phyloP scores from a whole-genome alignment of 1,140 invertebrate species.

The Galleria mellonella region DNA sequence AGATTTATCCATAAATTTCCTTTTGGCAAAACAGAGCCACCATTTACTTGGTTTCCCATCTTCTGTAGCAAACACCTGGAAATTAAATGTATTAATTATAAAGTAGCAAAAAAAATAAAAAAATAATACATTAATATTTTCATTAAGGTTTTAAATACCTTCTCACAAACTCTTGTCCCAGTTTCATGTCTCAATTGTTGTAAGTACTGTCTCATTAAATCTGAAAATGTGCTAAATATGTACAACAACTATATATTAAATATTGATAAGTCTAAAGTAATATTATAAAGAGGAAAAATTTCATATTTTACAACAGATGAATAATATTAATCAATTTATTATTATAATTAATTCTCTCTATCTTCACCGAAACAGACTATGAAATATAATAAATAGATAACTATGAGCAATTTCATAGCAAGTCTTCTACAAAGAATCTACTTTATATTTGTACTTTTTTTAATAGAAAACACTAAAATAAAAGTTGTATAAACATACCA shows the following conservation, averaged over 20 bases:
- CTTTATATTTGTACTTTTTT: no score
- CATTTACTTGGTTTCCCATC: constrained; percentile 98
- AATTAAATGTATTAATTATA: constrained; percentile 6
- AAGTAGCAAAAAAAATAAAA: constrained; percentile 45
- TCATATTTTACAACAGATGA: no score
- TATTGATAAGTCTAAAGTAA: not conserved
- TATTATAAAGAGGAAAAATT: not conserved
- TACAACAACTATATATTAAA: no score
- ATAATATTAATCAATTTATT: no score
- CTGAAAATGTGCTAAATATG: constrained; percentile 80
- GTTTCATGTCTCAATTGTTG: constrained; percentile 97
- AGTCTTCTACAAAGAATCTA: no score
- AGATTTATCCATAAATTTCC: constrained; percentile 99
- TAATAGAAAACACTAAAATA: not conserved
- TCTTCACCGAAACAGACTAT: no score
- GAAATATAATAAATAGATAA: no score
- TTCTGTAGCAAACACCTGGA: constrained; percentile 86
- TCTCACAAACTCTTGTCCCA: constrained; percentile 91
- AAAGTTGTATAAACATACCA: constrained; percentile 71
- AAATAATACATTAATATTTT: not conserved
- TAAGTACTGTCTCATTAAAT: constrained; percentile 94
- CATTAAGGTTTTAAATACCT: constrained; percentile 56
- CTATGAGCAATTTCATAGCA: no score
- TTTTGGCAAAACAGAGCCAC: constrained; percentile 99
- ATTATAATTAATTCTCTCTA: no score